A percentile compares a stretch with the other conserved stretches of the same genome.
Evolutionary conservation across 37 sponge, comb jelly and placozoan species (phyloP).

Genomic region (Geodia barretti): DNA sequence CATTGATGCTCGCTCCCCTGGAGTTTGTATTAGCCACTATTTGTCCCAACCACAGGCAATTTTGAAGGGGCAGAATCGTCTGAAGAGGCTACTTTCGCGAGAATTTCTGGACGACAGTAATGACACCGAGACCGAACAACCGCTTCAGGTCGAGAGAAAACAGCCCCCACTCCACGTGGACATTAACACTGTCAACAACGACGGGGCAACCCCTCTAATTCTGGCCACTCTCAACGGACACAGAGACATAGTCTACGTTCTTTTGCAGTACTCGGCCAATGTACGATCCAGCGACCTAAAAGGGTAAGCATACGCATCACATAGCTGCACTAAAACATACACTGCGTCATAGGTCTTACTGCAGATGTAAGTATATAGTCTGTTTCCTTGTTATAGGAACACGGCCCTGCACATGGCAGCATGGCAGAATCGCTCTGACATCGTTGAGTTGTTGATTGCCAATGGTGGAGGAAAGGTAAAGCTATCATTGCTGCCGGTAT

Average conservation of each 20-base stretch:
- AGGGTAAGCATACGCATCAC: constrained; percentile 43
- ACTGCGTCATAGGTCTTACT: not conserved
- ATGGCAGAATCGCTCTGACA: constrained; percentile 81
- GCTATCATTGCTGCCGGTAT: too few species aligned
- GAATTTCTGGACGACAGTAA: constrained; percentile 20
- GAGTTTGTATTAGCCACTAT: too few species aligned
- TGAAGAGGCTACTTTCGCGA: constrained; percentile 39
- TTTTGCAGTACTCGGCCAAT: constrained; percentile 71
- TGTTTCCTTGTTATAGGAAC: constrained; percentile 51
- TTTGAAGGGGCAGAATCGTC: constrained; percentile 23
- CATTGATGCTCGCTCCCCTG: too few species aligned
- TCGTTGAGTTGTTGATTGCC: constrained; percentile 76
- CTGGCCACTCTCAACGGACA: constrained; percentile 84
- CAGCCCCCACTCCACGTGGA: constrained; percentile 27
- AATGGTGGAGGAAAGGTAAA: constrained; percentile 79
- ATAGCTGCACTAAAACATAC: not conserved
- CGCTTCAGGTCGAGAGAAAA: constrained; percentile 13
- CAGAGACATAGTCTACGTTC: constrained; percentile 53
- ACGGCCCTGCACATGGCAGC: constrained; percentile 89
- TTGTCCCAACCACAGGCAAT: constrained; percentile 43
- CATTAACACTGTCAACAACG: constrained; percentile 58
- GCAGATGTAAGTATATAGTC: too few species aligned
- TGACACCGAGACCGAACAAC: not conserved
- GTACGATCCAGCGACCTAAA: constrained; percentile 49
- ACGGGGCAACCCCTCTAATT: constrained; percentile 81